These are phyloP conservation scores for Catotricha subobsoleta DNA, from an alignment of 2,888 invertebrate genomes.

Conservation along the genomic window DNA sequence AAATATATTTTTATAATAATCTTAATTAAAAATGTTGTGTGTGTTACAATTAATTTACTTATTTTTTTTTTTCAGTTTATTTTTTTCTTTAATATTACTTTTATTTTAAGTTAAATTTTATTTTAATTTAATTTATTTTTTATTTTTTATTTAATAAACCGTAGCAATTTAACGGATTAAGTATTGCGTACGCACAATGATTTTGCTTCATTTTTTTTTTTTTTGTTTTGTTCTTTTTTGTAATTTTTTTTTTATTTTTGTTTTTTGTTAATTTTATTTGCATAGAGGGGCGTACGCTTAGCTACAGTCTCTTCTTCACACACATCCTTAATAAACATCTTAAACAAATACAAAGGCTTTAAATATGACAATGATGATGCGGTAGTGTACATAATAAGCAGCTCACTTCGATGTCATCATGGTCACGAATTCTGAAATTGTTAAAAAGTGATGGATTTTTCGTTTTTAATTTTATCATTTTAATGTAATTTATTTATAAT, in stretches of 20 bases:
- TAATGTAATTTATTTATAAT: neutral
- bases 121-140: conserved; percentile 33
- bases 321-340: conserved; percentile 24
- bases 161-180: neutral
- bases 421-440: conserved; percentile 84
- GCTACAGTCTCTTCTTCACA: conserved; percentile 37
- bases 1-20: conserved; percentile 14
- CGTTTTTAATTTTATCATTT: neutral
- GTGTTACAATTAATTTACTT: conserved; percentile 28
- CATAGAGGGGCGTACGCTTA: conserved; percentile 25
- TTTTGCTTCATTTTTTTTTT: conserved; percentile 14
- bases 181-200: neutral
- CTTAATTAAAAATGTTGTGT: conserved; percentile 20
- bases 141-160: conserved; percentile 32
- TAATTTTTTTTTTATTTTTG: conserved; percentile 12
- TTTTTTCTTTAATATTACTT: conserved; percentile 18
- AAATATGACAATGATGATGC: conserved; percentile 35
- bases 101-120: conserved; percentile 31
- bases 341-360: conserved; percentile 38
- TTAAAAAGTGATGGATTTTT: conserved; percentile 3
- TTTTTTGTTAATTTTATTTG: conserved; percentile 14
- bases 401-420: conserved; percentile 99
- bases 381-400: conserved; percentile 23
- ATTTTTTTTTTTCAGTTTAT: conserved; percentile 24
- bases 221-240: conserved; percentile 13